Evolutionary conservation across 2,113 vertebrate genomes (phyloP).

Genomic region (Chinchilla lanigera): DNA sequence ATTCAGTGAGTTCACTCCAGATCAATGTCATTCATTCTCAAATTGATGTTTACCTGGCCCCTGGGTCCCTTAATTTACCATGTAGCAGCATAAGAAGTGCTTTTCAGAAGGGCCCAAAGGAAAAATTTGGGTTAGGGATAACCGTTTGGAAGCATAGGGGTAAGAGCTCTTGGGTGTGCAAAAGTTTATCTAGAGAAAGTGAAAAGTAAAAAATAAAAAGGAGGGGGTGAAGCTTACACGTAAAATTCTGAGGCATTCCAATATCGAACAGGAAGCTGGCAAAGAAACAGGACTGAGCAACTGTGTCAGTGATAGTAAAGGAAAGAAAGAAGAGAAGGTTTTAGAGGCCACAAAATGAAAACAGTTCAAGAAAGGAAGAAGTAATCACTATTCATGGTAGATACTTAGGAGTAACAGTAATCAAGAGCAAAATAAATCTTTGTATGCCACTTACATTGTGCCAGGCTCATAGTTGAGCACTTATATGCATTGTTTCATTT

Average conservation of each 20-base stretch:
- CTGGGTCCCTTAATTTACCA: background rate
- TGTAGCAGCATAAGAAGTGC: background rate
- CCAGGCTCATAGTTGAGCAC: background rate
- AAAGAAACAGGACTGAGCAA: background rate
- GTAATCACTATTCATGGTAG: background rate
- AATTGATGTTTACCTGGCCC: background rate
- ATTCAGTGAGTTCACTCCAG: background rate
- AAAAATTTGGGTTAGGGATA: background rate
- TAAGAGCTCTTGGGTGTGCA: no score
- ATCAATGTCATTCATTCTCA: background rate
- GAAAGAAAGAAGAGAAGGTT: background rate
- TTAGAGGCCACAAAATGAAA: background rate
- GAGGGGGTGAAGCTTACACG: background rate
- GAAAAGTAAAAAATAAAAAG: background rate
- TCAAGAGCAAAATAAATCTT: background rate
- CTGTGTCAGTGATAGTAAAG: background rate
- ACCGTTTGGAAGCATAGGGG: background rate
- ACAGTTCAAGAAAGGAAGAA: background rate
- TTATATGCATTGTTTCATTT: fast-evolving
- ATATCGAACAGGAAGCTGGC: background rate
- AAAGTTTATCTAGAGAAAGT: background rate
- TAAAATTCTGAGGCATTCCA: background rate
- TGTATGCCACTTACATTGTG: background rate
- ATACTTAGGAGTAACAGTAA: background rate
- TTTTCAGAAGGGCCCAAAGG: background rate